Evolutionary conservation across 2,797 vertebrate genomes (phyloP).

Genomic region (Luscinia megarhynchos): DNA sequence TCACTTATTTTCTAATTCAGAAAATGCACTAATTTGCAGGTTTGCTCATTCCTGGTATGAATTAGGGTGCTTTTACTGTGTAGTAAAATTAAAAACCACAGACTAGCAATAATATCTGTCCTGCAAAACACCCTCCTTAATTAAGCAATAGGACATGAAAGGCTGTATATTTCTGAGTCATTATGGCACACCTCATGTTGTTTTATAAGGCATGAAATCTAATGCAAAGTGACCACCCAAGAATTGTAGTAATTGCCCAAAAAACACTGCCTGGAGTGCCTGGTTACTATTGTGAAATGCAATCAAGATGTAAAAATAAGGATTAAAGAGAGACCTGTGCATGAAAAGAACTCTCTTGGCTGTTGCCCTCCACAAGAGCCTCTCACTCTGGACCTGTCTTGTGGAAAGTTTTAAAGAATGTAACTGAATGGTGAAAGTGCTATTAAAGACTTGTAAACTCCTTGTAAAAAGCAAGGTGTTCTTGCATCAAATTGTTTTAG

Average conservation of each 20-base stretch:
- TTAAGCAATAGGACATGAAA: slow-evolving; percentile 74
- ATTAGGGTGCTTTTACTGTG: slow-evolving; percentile 59
- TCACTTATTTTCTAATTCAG: slow-evolving; percentile 67
- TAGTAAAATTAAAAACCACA: slow-evolving; percentile 68
- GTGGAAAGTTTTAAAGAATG: neutral
- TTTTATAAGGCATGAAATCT: slow-evolving; percentile 73
- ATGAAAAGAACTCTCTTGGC: neutral
- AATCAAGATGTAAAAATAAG: slow-evolving; percentile 66
- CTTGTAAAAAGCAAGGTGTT: neutral
- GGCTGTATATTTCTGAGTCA: slow-evolving; percentile 71
- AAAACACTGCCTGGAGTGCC: slow-evolving; percentile 66
- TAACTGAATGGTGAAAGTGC: neutral
- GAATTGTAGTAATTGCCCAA: slow-evolving; percentile 72
- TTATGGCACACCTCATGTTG: slow-evolving; percentile 72
- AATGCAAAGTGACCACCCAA: slow-evolving; percentile 74
- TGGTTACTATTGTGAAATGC: slow-evolving; percentile 56
- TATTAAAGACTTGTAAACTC: slow-evolving; percentile 9
- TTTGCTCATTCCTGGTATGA: slow-evolving; percentile 51
- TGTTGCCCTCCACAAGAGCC: neutral
- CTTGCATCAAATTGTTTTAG: neutral
- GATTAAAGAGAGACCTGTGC: slow-evolving; percentile 9
- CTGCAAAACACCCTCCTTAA: slow-evolving; percentile 69
- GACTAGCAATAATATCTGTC: slow-evolving; percentile 68
- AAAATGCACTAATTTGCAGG: slow-evolving; percentile 66
- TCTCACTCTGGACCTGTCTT: neutral